phyloP scores from a whole-genome alignment of 2,113 vertebrate species.

The Daubentonia madagascariensis region DNA sequence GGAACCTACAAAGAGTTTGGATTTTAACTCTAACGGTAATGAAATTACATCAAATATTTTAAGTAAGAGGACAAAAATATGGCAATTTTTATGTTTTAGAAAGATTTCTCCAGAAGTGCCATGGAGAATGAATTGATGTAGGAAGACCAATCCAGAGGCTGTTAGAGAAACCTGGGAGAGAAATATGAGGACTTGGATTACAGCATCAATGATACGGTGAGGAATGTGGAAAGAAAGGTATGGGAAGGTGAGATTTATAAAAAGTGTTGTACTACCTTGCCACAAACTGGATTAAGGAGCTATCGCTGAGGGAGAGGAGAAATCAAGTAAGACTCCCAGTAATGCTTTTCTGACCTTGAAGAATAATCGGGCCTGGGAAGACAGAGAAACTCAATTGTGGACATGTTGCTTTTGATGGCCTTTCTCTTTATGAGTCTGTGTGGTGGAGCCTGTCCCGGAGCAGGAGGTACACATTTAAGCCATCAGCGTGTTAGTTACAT shows the following conservation, averaged over 20 bases:
- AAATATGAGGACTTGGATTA: not conserved
- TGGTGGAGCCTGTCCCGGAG: not conserved
- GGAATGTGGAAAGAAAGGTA: not conserved
- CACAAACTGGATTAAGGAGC: not conserved
- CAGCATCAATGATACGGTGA: not conserved
- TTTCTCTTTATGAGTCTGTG: not conserved
- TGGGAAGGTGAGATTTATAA: not conserved
- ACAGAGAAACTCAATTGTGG: not conserved
- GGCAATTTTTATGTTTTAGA: not conserved
- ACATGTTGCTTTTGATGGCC: not conserved
- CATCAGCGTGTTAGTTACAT: not conserved
- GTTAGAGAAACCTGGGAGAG: not conserved
- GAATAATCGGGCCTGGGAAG: not conserved
- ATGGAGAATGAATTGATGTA: not conserved
- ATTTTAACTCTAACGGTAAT: not conserved
- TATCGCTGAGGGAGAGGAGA: not conserved
- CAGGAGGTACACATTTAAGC: not conserved
- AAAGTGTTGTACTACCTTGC: not conserved
- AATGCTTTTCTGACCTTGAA: not conserved
- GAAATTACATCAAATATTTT: not conserved
- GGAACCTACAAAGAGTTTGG: not conserved
- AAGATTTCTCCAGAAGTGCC: not conserved
- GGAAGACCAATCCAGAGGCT: not conserved
- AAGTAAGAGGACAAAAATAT: not conserved
- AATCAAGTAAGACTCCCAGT: not conserved